Conservation (phyloP, 2,888 invertebrate genomes). For the Melipona beecheii region DNA sequence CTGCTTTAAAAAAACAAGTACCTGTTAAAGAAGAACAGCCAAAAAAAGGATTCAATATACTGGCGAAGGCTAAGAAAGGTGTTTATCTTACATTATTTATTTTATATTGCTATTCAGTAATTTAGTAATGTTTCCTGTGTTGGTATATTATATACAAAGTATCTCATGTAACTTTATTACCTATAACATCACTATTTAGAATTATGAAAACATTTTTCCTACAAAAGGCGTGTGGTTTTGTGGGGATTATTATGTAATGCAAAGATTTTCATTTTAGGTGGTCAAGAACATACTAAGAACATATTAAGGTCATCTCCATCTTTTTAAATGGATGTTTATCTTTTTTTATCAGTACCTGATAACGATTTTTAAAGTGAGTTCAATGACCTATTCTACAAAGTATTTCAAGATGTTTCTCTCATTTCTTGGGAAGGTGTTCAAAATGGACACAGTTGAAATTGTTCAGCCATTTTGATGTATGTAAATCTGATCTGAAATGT, state of each 20-base stretch:
- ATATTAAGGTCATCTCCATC: conserved; percentile 50
- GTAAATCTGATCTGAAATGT: conserved; percentile 21
- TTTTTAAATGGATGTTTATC: conserved; percentile 39
- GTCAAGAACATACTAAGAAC: conserved; percentile 35
- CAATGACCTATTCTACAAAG: conserved; percentile 32
- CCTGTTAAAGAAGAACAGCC: conserved; percentile 82
- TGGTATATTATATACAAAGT: conserved; percentile 45
- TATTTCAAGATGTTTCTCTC: conserved; percentile 25
- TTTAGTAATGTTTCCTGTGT: conserved; percentile 42
- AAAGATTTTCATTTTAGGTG: conserved; percentile 40
- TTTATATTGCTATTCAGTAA: conserved; percentile 20
- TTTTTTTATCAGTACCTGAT: conserved; percentile 33
- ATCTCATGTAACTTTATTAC: conserved; percentile 35
- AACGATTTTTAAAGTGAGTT: conserved; percentile 31
- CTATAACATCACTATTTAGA: conserved; percentile 21
- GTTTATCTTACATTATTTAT: conserved; percentile 66
- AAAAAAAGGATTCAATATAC: conserved; percentile 82
- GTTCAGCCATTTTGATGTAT: conserved; percentile 18
- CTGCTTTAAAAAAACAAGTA: conserved; percentile 83
- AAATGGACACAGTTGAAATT: conserved; percentile 21
- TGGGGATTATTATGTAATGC: conserved; percentile 22
- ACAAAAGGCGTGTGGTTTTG: conserved; percentile 7
- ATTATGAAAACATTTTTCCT: conserved; percentile 19
- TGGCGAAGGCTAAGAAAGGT: conserved; percentile 83
- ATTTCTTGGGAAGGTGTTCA: conserved; percentile 25